phyloP scores from a whole-genome alignment of 2,888 invertebrate genomes.

The Eupithecia pulchellata region DNA sequence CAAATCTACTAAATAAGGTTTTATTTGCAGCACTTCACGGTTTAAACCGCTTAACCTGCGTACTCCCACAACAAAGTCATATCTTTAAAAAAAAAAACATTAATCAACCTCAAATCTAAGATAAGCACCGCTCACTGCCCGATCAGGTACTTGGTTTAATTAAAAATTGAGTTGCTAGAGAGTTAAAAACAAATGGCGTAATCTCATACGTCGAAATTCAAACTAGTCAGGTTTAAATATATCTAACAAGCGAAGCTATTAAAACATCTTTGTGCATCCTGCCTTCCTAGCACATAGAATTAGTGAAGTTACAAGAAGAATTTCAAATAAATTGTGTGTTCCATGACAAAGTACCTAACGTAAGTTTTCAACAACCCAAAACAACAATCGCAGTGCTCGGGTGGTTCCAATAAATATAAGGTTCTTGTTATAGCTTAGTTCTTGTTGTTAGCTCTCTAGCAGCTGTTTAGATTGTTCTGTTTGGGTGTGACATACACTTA shows the following conservation, averaged over 20 bases:
- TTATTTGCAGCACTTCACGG: neutral
- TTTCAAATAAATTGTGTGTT: too few relatives aligned
- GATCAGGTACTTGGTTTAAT: neutral
- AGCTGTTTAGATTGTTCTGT: constrained; percentile 17
- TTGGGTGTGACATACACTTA: constrained; percentile 40
- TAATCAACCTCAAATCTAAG: constrained; percentile 8
- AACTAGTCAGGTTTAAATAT: constrained; percentile 5
- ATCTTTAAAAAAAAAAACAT: constrained; percentile 3
- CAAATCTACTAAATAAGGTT: neutral
- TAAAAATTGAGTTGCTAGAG: constrained; percentile 5
- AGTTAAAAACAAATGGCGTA: too few relatives aligned
- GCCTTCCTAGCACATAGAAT: too few relatives aligned
- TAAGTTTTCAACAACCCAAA: too few relatives aligned
- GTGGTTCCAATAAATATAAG: neutral
- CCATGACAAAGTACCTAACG: too few relatives aligned
- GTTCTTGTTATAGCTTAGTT: neutral
- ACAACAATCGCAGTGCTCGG: too few relatives aligned
- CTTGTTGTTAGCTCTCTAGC: constrained; percentile 11
- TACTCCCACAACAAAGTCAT: constrained; percentile 45
- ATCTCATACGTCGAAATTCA: neutral
- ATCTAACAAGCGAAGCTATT: neutral
- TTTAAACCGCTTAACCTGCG: constrained; percentile 1
- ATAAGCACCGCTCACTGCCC: constrained; percentile 53
- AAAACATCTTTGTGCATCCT: neutral
- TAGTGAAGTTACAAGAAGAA: too few relatives aligned